Evolutionary conservation across 1,140 invertebrate genomes (phyloP), one percentile per base, ranked within the genome.

Genomic region (Hyles euphorbiae): DNA sequence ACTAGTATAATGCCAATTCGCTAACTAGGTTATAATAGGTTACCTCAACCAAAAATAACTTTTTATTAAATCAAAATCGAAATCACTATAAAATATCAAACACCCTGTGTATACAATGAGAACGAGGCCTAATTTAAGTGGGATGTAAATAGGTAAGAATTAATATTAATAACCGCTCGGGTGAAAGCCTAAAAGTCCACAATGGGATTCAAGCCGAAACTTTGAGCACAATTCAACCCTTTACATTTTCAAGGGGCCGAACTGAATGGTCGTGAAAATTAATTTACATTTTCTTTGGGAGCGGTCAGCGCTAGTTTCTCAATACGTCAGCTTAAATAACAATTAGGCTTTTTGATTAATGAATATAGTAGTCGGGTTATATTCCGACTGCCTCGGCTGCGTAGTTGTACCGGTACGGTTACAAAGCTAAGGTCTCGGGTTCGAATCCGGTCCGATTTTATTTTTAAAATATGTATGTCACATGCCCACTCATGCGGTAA

Each of bases 251-350:
- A 45, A 51, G 58, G 12, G 58, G 51, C 52, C 33, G 50, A 52
- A 48, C 22, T 46, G 36, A 22, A 61, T 56, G 52, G 47, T 61
- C 32, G 45, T 3, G 49, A 40, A 51, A 61, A 61, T 61, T 61
- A 61, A 61, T 61, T 56, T 43, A 46, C 54, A 34, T 34, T 34
- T 34, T 34, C 33, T 34, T 52, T 52, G 4, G 50, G 34, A 34
- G 10, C 10, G 50, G 9, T 34, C 50, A 40, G 36, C 36, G 36
- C 36, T 40, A 40, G 36, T 40, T 40, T 40, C 36, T 8, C 8
- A 40, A 40, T 40, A 8, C 8, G 36, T 40, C 4, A 40, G 36
- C 36, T 8, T 40, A 5, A 40, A 40, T 40, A 5, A 5, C 36
- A 40, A 40, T 5, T 40, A 40, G 5, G 8, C 1, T 40, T 22